phyloP scores from a whole-genome alignment of 1,140 invertebrate genomes.

The Zaprionus kolodkinae region DNA sequence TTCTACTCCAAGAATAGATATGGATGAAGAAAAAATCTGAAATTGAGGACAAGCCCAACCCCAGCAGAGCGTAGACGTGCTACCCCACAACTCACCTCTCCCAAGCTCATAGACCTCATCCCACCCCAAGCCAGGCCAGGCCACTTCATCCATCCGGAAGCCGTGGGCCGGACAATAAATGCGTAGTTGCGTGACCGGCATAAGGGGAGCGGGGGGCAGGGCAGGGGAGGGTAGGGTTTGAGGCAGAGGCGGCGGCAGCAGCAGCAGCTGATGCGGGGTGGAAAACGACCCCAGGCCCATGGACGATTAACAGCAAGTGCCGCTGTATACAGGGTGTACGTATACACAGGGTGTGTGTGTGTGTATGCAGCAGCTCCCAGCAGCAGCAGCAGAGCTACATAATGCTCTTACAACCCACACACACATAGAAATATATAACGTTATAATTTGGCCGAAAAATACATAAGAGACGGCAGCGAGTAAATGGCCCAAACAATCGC shows the following conservation, averaged over 20 bases:
- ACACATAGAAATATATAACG: conserved; percentile 1
- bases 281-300: not conserved
- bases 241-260: not conserved
- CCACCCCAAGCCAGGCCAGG: not conserved
- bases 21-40: conserved; percentile 4
- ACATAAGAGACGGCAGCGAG: not conserved
- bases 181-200: conserved; percentile 12
- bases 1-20: conserved; percentile 18
- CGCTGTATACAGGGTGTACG: not conserved
- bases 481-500: conserved; percentile 12
- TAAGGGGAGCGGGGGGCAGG: not conserved
- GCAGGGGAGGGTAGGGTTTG: not conserved
- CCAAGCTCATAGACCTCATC: no score
- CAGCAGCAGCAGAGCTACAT: not conserved
- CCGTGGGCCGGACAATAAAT: conserved; percentile 12
- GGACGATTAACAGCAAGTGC: conserved; percentile 14
- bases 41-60: conserved; percentile 31
- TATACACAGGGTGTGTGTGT: not conserved
- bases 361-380: not conserved
- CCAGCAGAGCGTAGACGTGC: not conserved
- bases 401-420: conserved; percentile 19
- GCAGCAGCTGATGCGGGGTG: not conserved
- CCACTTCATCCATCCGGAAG: not conserved
- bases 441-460: conserved; percentile 7
- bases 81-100: no score